A percentile compares a stretch with the other conserved stretches of the same genome.
These are phyloP conservation scores for Acomys russatus DNA, from an alignment of 2,797 vertebrate species.

Conservation along the genomic window DNA sequence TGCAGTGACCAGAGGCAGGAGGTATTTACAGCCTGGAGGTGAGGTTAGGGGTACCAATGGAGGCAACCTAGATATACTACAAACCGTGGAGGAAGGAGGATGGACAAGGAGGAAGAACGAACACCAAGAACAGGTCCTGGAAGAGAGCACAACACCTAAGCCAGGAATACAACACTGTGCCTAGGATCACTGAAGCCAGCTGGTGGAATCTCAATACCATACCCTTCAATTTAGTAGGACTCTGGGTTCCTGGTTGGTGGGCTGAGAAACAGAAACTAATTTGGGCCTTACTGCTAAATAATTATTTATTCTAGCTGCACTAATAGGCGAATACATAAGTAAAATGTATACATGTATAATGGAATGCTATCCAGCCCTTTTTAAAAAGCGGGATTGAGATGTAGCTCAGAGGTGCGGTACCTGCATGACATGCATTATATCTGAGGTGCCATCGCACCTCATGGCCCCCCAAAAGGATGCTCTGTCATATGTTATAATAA, in stretches of 20 bases:
- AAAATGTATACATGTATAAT: not conserved
- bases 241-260: not conserved
- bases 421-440: not conserved
- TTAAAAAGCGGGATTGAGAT: not conserved
- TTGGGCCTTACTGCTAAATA: not conserved
- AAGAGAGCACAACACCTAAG: not conserved
- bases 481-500: not conserved
- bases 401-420: not conserved
- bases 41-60: too few species aligned
- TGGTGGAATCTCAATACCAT: not conserved
- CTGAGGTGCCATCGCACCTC: not conserved
- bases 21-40: not conserved
- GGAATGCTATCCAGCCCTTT: not conserved
- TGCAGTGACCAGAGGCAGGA: not conserved
- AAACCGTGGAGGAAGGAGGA: not conserved
- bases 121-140: not conserved
- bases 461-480: not conserved
- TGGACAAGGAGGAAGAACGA: not conserved
- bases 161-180: not conserved
- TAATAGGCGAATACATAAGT: not conserved
- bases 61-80: not conserved
- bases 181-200: not conserved
- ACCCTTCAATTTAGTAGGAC: not conserved
- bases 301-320: not conserved
- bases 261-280: not conserved